Conservation (phyloP, 2,888 invertebrate genomes). For the Ischnus inquisitorius region DNA sequence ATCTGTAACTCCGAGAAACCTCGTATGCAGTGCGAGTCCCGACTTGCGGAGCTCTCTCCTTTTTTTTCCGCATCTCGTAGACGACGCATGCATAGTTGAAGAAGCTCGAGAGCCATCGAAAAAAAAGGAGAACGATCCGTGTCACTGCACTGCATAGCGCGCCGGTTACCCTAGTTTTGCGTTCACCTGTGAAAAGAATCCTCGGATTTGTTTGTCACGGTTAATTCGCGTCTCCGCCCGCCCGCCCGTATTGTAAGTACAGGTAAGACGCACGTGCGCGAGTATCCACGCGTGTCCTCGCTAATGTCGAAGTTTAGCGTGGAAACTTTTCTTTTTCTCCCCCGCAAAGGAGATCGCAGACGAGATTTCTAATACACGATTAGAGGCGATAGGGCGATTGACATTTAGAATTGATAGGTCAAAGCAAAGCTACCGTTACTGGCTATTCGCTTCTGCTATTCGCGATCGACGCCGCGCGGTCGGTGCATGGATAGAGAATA, state of each 20-base stretch:
- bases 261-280: too few species aligned
- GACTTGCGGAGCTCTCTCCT: conserved; percentile 41
- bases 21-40: conserved; percentile 6
- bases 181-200: conserved; percentile 30
- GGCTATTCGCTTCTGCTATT: not conserved
- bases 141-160: conserved; percentile 38
- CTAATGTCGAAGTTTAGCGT: not conserved
- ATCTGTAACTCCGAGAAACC: conserved; percentile 34
- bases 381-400: conserved; percentile 44
- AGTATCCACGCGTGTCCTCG: not conserved
- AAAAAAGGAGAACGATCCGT: conserved; percentile 51
- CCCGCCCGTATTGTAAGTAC: too few species aligned
- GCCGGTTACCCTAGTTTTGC: conserved; percentile 53
- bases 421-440: conserved; percentile 1
- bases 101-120: conserved; percentile 50
- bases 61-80: conserved; percentile 26
- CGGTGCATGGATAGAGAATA: not conserved
- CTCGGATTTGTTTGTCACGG: too few species aligned
- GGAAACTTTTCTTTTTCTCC: not conserved
- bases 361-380: conserved; percentile 20
- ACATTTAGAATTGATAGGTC: conserved; percentile 68
- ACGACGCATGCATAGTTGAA: conserved; percentile 45
- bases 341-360: not conserved
- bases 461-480: not conserved
- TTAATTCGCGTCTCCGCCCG: too few species aligned